Evolutionary conservation across 1,140 invertebrate species (phyloP).

Genomic region (Aricia agestis): DNA sequence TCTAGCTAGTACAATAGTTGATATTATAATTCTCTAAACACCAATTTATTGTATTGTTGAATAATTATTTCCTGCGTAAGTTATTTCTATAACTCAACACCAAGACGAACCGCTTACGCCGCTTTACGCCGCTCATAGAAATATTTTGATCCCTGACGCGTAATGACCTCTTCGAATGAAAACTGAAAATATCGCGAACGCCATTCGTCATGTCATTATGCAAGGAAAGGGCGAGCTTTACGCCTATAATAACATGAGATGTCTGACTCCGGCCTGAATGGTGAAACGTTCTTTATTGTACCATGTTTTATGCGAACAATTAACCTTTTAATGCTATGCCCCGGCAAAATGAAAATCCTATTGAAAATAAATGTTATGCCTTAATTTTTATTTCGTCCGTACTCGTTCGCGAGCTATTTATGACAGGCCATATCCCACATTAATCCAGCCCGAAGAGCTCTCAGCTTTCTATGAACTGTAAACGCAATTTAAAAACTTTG

Average conservation of each 20-base stretch:
- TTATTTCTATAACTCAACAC: too few relatives aligned
- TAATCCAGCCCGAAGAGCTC: background rate
- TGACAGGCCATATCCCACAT: slow-evolving; percentile 1
- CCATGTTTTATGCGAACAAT: slow-evolving; percentile 73
- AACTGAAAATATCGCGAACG: slow-evolving; percentile 70
- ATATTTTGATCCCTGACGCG: slow-evolving; percentile 30
- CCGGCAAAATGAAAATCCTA: slow-evolving; percentile 56
- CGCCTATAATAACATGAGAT: slow-evolving; percentile 74
- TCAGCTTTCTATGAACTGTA: background rate
- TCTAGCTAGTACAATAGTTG: too few relatives aligned
- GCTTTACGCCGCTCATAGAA: background rate
- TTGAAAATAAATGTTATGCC: slow-evolving; percentile 35
- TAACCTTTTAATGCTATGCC: slow-evolving; percentile 71
- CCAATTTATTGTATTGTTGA: too few relatives aligned
- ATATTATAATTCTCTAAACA: too few relatives aligned
- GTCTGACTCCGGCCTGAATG: slow-evolving; percentile 68
- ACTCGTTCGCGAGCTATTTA: background rate
- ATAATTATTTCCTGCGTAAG: too few relatives aligned
- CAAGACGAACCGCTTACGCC: background rate
- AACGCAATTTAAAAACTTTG: background rate
- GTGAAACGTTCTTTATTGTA: slow-evolving; percentile 70
- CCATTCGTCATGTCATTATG: slow-evolving; percentile 75
- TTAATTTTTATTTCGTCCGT: slow-evolving; percentile 1
- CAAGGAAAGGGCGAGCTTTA: slow-evolving; percentile 75
- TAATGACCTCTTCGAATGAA: slow-evolving; percentile 68